These are phyloP conservation scores for Nomada fabriciana DNA, from an alignment of 2,888 invertebrate genomes.

Conservation along the genomic window DNA sequence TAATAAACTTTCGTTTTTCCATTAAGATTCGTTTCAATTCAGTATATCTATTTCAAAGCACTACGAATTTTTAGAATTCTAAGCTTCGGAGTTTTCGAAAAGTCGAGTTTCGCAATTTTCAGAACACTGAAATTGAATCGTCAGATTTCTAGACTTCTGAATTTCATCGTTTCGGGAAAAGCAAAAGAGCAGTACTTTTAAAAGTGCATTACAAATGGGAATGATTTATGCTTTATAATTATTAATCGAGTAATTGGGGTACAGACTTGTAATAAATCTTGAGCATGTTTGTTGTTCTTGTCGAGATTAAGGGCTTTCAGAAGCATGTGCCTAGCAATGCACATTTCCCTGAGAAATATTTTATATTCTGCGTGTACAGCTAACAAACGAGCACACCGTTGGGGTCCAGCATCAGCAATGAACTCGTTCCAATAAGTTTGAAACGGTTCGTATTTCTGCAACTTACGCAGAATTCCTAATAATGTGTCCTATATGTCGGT, in stretches of 20 bases:
- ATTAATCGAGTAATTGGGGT: neutral
- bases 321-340: constrained; percentile 66
- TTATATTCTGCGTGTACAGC: constrained; percentile 69
- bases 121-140: too few relatives aligned
- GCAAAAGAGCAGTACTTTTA: too few relatives aligned
- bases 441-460: constrained; percentile 68
- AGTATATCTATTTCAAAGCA: neutral
- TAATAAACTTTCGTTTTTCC: neutral
- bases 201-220: too few relatives aligned
- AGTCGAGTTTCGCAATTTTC: too few relatives aligned
- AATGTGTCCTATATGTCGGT: constrained; percentile 62
- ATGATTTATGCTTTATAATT: neutral
- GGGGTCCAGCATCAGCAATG: constrained; percentile 34
- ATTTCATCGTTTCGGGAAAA: too few relatives aligned
- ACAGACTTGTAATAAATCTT: constrained; percentile 65
- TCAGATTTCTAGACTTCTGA: too few relatives aligned
- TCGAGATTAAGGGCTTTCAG: constrained; percentile 65
- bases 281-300: constrained; percentile 54
- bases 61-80: too few relatives aligned
- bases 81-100: too few relatives aligned
- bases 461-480: constrained; percentile 53
- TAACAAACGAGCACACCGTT: constrained; percentile 60
- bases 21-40: neutral
- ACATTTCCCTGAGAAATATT: constrained; percentile 64
- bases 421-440: constrained; percentile 65